These are phyloP conservation scores for Hycleus phaleratus DNA, from an alignment of 1,140 invertebrate genomes.

Conservation along the genomic window DNA sequence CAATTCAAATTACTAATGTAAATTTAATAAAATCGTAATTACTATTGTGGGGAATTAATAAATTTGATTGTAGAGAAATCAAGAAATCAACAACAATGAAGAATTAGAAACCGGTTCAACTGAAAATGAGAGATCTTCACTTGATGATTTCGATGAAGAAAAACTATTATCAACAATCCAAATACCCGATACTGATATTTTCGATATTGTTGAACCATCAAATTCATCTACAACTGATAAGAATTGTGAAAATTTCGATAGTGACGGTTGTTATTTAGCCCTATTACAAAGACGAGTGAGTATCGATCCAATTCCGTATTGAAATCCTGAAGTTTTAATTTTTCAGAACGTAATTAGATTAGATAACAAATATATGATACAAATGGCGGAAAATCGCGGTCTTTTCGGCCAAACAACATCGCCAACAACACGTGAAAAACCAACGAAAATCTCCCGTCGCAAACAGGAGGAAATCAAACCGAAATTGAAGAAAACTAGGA, in stretches of 20 bases:
- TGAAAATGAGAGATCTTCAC: not conserved
- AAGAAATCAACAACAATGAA: constrained; percentile 26
- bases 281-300: constrained; percentile 59
- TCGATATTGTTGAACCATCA: constrained; percentile 52
- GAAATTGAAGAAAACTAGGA: constrained; percentile 13
- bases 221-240: constrained; percentile 47
- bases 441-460: not conserved
- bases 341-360: constrained; percentile 58
- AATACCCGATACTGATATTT: constrained; percentile 65
- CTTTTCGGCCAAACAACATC: constrained; percentile 53
- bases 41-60: not conserved
- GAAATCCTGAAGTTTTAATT: constrained; percentile 5
- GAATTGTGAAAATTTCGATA: constrained; percentile 40
- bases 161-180: constrained; percentile 27
- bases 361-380: constrained; percentile 72
- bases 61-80: not conserved
- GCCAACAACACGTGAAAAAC: constrained; percentile 25
- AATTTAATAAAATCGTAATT: too few species aligned
- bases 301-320: not conserved
- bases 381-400: constrained; percentile 66
- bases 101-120: not conserved
- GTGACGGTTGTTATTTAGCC: constrained; percentile 61
- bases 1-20: not conserved
- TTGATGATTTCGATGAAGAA: not conserved
- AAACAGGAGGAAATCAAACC: constrained; percentile 1